phyloP scores from a whole-genome alignment of 2,797 vertebrate species.

The Malurus leucopterus region DNA sequence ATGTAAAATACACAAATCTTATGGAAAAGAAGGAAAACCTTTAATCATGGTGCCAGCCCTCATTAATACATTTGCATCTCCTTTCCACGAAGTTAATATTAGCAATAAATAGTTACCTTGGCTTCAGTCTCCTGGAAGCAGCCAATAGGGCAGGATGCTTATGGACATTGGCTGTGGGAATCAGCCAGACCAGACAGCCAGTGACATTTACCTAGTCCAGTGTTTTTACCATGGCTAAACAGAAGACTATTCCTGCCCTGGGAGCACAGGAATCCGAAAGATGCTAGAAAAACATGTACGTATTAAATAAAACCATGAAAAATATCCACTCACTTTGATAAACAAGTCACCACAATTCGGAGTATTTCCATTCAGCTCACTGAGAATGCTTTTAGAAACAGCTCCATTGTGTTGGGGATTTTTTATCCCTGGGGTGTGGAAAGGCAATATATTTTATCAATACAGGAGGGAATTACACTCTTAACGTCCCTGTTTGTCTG shows the following conservation, averaged over 20 bases:
- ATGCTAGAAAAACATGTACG: background rate
- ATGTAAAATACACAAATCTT: background rate
- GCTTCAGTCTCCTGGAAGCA: background rate
- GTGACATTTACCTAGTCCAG: background rate
- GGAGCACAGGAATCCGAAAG: background rate
- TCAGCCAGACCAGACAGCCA: background rate
- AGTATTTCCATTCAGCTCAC: background rate
- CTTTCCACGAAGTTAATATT: background rate
- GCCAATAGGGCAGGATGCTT: background rate
- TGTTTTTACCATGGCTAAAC: background rate
- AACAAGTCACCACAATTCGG: background rate
- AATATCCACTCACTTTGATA: background rate
- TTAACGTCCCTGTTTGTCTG: background rate
- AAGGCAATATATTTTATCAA: background rate
- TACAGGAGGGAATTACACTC: background rate
- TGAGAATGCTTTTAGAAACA: background rate
- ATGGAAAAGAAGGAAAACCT: background rate
- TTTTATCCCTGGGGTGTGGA: background rate
- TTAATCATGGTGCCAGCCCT: background rate
- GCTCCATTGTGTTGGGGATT: background rate
- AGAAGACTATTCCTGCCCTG: background rate
- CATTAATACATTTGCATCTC: background rate
- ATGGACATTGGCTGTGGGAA: background rate
- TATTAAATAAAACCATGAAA: background rate
- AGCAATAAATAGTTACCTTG: slow-evolving; percentile 18